Evolutionary conservation across 2,888 invertebrate species (phyloP), one percentile per base, ranked within the genome.

Genomic region (Pilophorus perplexus): DNA sequence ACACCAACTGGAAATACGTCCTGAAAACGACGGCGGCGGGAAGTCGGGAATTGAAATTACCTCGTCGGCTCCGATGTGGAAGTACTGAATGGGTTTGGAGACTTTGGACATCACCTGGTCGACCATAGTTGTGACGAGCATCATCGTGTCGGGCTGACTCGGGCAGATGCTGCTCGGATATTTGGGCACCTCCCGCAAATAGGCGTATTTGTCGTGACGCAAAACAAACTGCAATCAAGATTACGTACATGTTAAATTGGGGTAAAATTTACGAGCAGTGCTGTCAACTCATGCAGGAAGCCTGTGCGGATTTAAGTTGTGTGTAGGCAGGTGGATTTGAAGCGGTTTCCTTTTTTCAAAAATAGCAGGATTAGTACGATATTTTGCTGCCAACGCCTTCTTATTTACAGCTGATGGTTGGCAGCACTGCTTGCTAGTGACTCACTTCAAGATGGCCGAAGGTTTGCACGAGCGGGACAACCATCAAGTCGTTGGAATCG

Each of bases 11-110:
- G n/a, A n/a, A n/a, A n/a, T n/a, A n/a, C n/a, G n/a, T 20, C 2
- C 38, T 37, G n/a, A 37, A 37, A 37, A 37, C 12, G n/a, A n/a
- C n/a, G n/a, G n/a, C n/a, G n/a, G n/a, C n/a, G n/a, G n/a, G 6
- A 33, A 33, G 6, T 33, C 12, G 6, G 33, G 6, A 33, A 12
- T 33, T 33, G 5, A 55, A 27, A 14, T 71, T 74, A 84, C 84
- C 80, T 87, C 92, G 79, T 93, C 92, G 67, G 88, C 88, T 2
- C 90, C 91, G 71, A 91, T 89, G 76, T 91, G 90, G 67, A 91
- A 78, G 74, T 84, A 87, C 64, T 82, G 81, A 66, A 82, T 78
- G 0, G 85, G 83, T 67, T 82, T 80, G 76, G 90, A 90, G 44
- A 84, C 80, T 52, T 64, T 68, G 0, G 79, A 79, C 66, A 90